A percentile compares a stretch with the other conserved stretches of the same genome.
Evolutionary conservation across 2,113 vertebrate genomes (phyloP).

Genomic region (Anguilla japonica): DNA sequence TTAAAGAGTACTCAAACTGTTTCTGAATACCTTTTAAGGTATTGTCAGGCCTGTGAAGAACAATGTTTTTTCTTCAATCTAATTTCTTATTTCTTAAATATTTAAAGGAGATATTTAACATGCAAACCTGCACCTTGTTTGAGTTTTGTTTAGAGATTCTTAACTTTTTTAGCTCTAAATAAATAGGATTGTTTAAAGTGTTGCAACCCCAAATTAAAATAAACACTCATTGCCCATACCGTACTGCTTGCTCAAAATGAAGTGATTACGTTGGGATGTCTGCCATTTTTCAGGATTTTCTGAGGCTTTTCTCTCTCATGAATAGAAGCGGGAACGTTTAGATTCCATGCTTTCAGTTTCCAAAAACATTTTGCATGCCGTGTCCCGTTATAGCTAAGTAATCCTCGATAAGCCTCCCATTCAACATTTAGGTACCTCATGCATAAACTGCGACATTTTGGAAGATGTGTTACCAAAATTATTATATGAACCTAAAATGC

Average conservation of each 20-base stretch:
- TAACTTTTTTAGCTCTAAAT: neutral
- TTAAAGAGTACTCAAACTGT: neutral
- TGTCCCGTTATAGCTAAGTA: neutral
- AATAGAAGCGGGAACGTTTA: neutral
- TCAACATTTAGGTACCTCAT: neutral
- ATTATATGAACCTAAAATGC: neutral
- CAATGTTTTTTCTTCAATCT: neutral
- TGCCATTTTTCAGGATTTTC: neutral
- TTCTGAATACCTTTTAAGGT: neutral
- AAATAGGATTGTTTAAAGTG: neutral
- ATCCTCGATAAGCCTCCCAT: neutral
- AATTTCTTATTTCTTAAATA: neutral
- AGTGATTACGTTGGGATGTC: neutral
- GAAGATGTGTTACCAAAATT: neutral
- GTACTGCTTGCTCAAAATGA: neutral
- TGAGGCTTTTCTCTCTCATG: neutral
- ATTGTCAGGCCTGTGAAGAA: neutral
- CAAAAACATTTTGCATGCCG: neutral
- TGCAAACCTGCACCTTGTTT: neutral
- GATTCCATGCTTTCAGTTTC: neutral
- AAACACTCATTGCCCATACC: neutral
- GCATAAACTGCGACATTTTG: neutral
- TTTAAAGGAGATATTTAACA: neutral
- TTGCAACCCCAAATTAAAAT: neutral
- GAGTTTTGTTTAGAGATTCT: neutral